Evolutionary conservation across 2,797 vertebrate genomes (phyloP).

Genomic region (Australoheros facetus): DNA sequence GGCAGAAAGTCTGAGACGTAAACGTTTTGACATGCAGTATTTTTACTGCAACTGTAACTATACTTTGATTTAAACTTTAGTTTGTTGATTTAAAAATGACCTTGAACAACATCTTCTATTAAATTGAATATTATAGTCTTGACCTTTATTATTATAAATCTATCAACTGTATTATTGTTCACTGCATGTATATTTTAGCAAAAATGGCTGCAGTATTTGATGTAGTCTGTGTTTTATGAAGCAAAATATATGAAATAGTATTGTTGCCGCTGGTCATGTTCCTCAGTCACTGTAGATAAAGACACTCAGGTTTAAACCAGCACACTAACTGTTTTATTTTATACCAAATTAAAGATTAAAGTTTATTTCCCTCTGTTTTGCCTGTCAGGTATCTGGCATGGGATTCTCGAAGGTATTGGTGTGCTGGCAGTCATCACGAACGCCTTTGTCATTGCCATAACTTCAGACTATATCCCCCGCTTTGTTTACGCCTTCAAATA

Average conservation of each 20-base stretch:
- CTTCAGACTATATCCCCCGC: conserved; percentile 98
- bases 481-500: conserved; percentile 99
- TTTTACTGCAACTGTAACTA: not conserved
- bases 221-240: not conserved
- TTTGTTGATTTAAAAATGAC: not conserved
- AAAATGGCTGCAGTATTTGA: not conserved
- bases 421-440: conserved; percentile 98
- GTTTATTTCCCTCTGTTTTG: conserved; percentile 20
- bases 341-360: not conserved
- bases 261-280: not conserved
- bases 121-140: not conserved
- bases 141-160: not conserved
- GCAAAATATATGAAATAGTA: not conserved
- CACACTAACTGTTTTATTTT: not conserved
- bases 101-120: not conserved
- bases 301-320: not conserved
- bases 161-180: not conserved
- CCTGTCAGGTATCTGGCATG: conserved; percentile 94
- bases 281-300: not conserved
- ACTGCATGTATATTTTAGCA: not conserved
- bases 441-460: conserved; percentile 98
- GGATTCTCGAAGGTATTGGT: conserved; percentile 96
- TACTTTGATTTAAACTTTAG: not conserved
- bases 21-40: not conserved
- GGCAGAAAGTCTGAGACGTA: not conserved